Conservation (phyloP, 1,140 invertebrate genomes). For the Anoplophora glabripennis region DNA sequence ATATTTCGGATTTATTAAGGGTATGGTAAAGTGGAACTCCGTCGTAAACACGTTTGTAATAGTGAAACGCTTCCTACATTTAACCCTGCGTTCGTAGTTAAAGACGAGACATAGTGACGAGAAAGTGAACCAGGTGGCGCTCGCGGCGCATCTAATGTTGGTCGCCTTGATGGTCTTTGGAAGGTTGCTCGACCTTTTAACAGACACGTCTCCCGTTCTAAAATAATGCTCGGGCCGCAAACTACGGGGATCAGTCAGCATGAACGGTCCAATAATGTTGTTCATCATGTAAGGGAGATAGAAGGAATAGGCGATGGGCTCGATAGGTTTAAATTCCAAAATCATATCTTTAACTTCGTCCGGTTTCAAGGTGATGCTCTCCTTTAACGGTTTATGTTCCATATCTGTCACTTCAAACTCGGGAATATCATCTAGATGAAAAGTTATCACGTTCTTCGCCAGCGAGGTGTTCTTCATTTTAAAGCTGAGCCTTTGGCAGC, state of each 20-base stretch:
- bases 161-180: slow-evolving; percentile 5
- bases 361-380: slow-evolving; percentile 4
- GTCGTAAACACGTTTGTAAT: not conserved
- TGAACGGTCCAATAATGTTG: slow-evolving; percentile 17
- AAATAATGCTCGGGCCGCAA: slow-evolving; percentile 4
- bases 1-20: too few species aligned
- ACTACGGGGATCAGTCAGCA: slow-evolving; percentile 11
- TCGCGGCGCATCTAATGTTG: slow-evolving; percentile 21
- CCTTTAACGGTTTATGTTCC: not conserved
- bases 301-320: slow-evolving; percentile 27
- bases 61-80: not conserved
- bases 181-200: not conserved
- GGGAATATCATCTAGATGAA: slow-evolving; percentile 20
- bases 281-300: slow-evolving; percentile 29
- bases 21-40: too few species aligned
- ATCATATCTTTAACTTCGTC: slow-evolving; percentile 17
- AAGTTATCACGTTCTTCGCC: slow-evolving; percentile 10
- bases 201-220: too few species aligned
- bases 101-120: slow-evolving; percentile 13
- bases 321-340: slow-evolving; percentile 29
- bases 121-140: slow-evolving; percentile 14
- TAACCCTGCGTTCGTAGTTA: not conserved
- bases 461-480: slow-evolving; percentile 17
- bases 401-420: slow-evolving; percentile 19
- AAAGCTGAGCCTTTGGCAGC: slow-evolving; percentile 16